phyloP scores from a whole-genome alignment of 2,113 vertebrate genomes.

The Halichoerus grypus region DNA sequence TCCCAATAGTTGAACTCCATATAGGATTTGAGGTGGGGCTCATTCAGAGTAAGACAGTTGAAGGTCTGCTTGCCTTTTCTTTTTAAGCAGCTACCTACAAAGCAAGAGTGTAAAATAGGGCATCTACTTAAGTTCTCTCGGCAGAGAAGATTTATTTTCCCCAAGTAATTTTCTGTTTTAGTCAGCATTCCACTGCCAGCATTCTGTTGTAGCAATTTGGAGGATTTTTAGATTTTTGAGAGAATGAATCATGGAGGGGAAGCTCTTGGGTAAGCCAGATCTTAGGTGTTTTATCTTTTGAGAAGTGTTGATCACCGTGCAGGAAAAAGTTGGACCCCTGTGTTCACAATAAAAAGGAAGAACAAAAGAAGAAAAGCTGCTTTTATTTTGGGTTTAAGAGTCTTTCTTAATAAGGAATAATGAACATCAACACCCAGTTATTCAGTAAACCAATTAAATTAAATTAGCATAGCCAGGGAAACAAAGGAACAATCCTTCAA shows the following conservation, averaged over 20 bases:
- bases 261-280: neutral
- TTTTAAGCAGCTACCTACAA: neutral
- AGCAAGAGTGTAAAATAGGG: slow-evolving; percentile 47
- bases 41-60: neutral
- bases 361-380: slow-evolving; percentile 23
- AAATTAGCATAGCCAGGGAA: slow-evolving; percentile 88
- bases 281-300: slow-evolving; percentile 58
- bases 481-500: slow-evolving; percentile 86
- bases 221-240: slow-evolving; percentile 32
- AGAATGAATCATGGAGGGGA: neutral
- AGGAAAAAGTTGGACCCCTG: slow-evolving; percentile 47
- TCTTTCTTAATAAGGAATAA: slow-evolving; percentile 87
- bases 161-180: slow-evolving; percentile 43
- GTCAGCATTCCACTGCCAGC: slow-evolving; percentile 44
- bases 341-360: slow-evolving; percentile 59
- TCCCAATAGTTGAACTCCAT: neutral
- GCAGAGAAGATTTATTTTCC: slow-evolving; percentile 62
- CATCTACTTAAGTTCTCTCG: slow-evolving; percentile 39
- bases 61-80: neutral
- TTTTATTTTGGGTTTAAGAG: slow-evolving; percentile 84
- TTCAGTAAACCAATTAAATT: slow-evolving; percentile 89
- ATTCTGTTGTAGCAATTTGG: neutral
- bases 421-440: slow-evolving; percentile 87
- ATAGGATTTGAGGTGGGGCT: neutral
- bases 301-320: accelerated